Evolutionary conservation across 2,888 invertebrate species (phyloP), one percentile per base, ranked within the genome.

Genomic region (Anorthoa munda): DNA sequence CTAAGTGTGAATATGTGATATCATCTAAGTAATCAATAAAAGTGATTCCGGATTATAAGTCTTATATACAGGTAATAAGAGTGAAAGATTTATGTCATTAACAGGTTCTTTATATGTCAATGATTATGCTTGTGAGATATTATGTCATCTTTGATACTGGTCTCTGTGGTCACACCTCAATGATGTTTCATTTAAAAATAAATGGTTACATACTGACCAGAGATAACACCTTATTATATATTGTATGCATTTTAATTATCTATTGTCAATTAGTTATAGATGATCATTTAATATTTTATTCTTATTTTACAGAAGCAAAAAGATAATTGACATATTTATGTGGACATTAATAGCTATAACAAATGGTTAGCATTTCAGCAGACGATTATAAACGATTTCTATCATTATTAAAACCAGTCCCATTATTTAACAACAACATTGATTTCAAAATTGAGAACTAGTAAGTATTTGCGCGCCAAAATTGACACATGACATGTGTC

Each of bases 131-230:
- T 53, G 74, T 85, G 72, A 80, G 72, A 79, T 71, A 85, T 90
- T 87, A 88, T 85, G 89, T 89, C 89, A 90, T 87, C 86, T 83
- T 81, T 74, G 63, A 76, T 66, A 80, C 67, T 67, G 59, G 63
- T 48, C 48, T 60, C 39, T 7, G 18, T 72, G 81, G 86, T 67
- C 89, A 84, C 90, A 84, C 90, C 89, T 87, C 77, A 74, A 73
- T 83, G 74, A 86, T 81, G 83, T 78, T 79, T 81, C 64, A 72
- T 84, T 84, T 83, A 85, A 84, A 72, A 81, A 76, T 82, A 81
- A 66, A 65, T 51, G n/a, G 3, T 58, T 66, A 73, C 21, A 39
- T 68, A 15, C 18, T 23, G 26, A 66, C 13, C 51, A 51, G 46
- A 58, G 4, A 59, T 26, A 48, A 7, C 5, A 59, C 11, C 0